Evolutionary conservation across 2,888 invertebrate genomes (phyloP), one percentile per base, ranked within the genome.

Genomic region (Apoda limacodes): DNA sequence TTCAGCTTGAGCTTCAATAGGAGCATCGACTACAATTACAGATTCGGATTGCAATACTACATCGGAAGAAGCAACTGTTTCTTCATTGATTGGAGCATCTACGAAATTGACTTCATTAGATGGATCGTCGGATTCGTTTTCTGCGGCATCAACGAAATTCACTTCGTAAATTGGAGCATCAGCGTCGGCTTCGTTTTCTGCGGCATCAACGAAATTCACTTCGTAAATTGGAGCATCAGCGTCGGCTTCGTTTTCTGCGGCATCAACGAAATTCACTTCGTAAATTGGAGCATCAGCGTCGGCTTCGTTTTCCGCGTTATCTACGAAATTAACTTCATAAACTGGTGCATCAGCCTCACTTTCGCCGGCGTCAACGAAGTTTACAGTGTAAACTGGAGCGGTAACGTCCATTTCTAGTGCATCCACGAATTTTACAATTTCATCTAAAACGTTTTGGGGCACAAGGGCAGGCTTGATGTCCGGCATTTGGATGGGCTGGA

Each of bases 401-500:
- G 22, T 21, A 1, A 27, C 5, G 5, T 31, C 37, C 2, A 21
- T 25, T 5, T 22, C 21, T 6, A 32, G 14, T 4, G 23, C 21
- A 9, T 37, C 37, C n/a, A 33, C 33, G 3, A 40, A 28, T 3
- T 29, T 28, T 1, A 37, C 32, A 15, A 34, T 27, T 6, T 22
- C 33, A 5, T 45, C 42, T 17, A 50, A 29, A 10, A 52, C 25
- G 10, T 49, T 50, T 3, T 35, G 37, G 7, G 54, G 47, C 9
- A 51, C 32, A 22, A 45, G 31, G 2, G 43, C 14, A 10, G 49
- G 46, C 2, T 37, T 39, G 25, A 52, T 33, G 27, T 37, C 47
- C 20, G 40, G 24, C 17, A 30, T 17, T 31, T 37, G 30, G 3
- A 25, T 15, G 9, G 46, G 24, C 2, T 53, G 45, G 20, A 28